Conservation (phyloP, 2,113 vertebrate species). For the Trachemys scripta region DNA sequence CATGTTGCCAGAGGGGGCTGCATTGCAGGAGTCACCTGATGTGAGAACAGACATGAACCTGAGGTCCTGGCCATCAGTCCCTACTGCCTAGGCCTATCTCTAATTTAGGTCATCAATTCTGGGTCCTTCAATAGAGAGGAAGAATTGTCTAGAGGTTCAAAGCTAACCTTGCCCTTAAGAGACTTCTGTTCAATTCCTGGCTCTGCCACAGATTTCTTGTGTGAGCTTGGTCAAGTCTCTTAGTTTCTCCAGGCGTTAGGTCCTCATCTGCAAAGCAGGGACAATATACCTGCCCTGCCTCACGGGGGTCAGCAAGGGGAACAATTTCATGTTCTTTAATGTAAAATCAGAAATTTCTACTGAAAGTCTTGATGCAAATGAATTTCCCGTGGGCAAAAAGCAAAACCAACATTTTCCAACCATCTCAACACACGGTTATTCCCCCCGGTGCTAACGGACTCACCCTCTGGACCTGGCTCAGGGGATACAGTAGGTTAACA, state of each 20-base stretch:
- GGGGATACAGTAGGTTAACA: not conserved
- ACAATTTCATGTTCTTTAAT: not conserved
- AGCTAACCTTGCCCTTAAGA: not conserved
- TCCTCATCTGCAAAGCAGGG: not conserved
- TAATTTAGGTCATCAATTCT: not conserved
- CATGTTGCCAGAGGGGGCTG: not conserved
- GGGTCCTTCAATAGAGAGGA: not conserved
- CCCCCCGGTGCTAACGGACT: not conserved
- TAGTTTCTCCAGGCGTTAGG: not conserved
- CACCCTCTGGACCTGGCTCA: not conserved
- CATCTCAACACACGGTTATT: not conserved
- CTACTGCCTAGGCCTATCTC: not conserved
- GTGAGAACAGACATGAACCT: not conserved
- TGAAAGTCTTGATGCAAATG: not conserved
- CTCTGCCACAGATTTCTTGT: not conserved
- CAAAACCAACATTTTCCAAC: not conserved
- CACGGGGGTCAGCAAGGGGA: not conserved
- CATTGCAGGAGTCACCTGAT: not conserved
- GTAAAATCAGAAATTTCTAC: not conserved
- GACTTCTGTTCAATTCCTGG: not conserved
- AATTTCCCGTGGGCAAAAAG: not conserved
- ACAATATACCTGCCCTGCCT: not conserved
- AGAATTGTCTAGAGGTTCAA: not conserved
- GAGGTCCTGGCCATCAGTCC: not conserved
- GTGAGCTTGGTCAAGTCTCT: not conserved